A percentile compares a stretch with the other conserved stretches of the same genome.
Conservation (phyloP, 1,140 invertebrate genomes). For the Anastatus disparis region DNA sequence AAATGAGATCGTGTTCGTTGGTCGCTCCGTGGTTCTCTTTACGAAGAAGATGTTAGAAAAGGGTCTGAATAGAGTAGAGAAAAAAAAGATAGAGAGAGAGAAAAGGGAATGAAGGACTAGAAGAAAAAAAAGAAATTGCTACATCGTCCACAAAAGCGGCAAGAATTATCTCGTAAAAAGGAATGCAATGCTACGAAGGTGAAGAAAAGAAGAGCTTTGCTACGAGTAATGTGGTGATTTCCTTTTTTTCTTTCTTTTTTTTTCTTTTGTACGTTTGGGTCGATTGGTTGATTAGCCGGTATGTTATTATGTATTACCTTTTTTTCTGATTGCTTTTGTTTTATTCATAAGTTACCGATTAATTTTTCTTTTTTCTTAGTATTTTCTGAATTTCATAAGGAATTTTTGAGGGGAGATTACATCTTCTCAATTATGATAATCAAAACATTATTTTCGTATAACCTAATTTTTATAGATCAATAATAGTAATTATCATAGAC, state of each 20-base stretch:
- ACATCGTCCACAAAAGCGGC: constrained; percentile 47
- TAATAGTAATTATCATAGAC: too few relatives aligned
- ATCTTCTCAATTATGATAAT: too few relatives aligned
- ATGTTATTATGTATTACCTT: too few relatives aligned
- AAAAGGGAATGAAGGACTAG: constrained; percentile 30
- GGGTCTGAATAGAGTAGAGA: neutral
- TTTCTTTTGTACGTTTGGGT: neutral
- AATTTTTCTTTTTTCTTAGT: too few relatives aligned
- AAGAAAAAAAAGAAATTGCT: constrained; percentile 58
- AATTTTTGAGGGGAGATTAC: too few relatives aligned
- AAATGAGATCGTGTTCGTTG: constrained; percentile 59
- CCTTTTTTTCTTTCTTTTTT: neutral
- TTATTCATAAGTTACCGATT: too few relatives aligned
- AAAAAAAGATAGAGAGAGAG: constrained; percentile 6
- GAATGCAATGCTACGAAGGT: constrained; percentile 5
- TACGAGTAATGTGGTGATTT: neutral
- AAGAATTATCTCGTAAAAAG: constrained; percentile 44
- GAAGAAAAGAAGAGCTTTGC: too few relatives aligned
- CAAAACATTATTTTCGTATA: too few relatives aligned
- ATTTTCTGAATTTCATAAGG: too few relatives aligned
- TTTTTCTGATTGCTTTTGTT: too few relatives aligned
- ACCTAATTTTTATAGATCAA: too few relatives aligned
- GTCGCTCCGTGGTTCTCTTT: constrained; percentile 4
- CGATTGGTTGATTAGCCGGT: too few relatives aligned
- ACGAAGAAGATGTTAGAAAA: neutral